Percentiles rank a stretch among this genome's conserved stretches.
Evolutionary conservation across 2,888 invertebrate species (phyloP).

Genomic region (Idaea dimidiata): DNA sequence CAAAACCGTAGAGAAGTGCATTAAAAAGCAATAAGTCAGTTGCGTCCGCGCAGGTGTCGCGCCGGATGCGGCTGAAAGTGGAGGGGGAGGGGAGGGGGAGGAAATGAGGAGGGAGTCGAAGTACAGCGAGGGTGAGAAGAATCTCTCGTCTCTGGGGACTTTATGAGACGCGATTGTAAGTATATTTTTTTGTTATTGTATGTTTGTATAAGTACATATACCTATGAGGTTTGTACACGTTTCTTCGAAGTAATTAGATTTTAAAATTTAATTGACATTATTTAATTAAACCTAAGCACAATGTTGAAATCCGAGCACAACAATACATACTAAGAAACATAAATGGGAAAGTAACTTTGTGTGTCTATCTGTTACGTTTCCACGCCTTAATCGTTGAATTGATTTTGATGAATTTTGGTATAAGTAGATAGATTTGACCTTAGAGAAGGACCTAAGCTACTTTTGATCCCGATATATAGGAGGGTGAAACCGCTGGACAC

Average conservation of each 20-base stretch:
- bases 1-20: slow-evolving; percentile 55
- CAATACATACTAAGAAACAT: too few species aligned
- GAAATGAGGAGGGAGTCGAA: slow-evolving; percentile 22
- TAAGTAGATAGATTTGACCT: too few species aligned
- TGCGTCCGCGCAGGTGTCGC: slow-evolving; percentile 72
- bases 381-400: too few species aligned
- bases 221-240: too few species aligned
- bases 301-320: too few species aligned
- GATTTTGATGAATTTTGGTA: too few species aligned
- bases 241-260: too few species aligned
- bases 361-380: too few species aligned
- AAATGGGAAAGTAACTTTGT: too few species aligned
- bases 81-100: slow-evolving; percentile 29
- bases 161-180: slow-evolving; percentile 25
- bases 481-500: background rate
- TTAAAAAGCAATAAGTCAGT: slow-evolving; percentile 71
- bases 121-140: slow-evolving; percentile 48
- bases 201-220: background rate
- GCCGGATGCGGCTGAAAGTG: slow-evolving; percentile 72
- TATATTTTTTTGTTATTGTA: background rate
- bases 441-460: too few species aligned
- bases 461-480: background rate
- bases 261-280: too few species aligned
- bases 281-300: too few species aligned
- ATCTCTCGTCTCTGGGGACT: slow-evolving; percentile 34